phyloP scores from a whole-genome alignment of 2,888 invertebrate species.

The Noctua fimbriata region DNA sequence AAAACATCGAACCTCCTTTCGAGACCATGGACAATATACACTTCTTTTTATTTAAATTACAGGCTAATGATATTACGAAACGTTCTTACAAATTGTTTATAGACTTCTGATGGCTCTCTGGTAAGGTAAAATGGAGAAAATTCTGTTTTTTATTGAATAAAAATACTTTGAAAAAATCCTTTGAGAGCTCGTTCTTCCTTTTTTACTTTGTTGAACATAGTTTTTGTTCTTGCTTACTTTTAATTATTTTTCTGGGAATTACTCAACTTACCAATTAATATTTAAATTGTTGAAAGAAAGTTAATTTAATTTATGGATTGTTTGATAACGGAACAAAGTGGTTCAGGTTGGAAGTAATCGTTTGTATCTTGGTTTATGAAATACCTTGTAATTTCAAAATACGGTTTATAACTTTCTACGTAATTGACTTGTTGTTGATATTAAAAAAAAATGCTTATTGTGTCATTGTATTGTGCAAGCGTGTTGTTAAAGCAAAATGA shows the following conservation, averaged over 20 bases:
- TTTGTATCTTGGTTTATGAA: neutral
- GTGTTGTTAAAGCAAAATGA: too few species aligned
- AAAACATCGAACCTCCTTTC: conserved; percentile 56
- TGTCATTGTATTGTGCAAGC: neutral
- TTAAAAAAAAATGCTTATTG: neutral
- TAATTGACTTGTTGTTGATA: neutral
- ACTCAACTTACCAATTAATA: conserved; percentile 14
- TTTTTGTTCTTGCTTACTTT: neutral
- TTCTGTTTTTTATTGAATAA: conserved; percentile 18
- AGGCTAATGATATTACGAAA: conserved; percentile 26
- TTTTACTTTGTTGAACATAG: conserved; percentile 4
- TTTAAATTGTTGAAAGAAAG: conserved; percentile 13
- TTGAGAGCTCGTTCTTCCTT: neutral
- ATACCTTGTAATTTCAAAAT: neutral
- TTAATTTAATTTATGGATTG: conserved; percentile 11
- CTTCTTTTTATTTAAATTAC: conserved; percentile 45
- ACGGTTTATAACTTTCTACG: too few species aligned
- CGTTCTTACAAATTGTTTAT: conserved; percentile 42
- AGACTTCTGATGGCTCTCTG: conserved; percentile 39
- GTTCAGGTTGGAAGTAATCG: neutral
- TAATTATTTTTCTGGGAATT: conserved; percentile 5
- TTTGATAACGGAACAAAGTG: conserved; percentile 7
- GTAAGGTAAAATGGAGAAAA: conserved; percentile 9
- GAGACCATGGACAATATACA: conserved; percentile 48
- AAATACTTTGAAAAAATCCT: conserved; percentile 11